Evolutionary conservation across 2,797 vertebrate genomes (phyloP).

Genomic region (Pseudochaenichthys georgianus): DNA sequence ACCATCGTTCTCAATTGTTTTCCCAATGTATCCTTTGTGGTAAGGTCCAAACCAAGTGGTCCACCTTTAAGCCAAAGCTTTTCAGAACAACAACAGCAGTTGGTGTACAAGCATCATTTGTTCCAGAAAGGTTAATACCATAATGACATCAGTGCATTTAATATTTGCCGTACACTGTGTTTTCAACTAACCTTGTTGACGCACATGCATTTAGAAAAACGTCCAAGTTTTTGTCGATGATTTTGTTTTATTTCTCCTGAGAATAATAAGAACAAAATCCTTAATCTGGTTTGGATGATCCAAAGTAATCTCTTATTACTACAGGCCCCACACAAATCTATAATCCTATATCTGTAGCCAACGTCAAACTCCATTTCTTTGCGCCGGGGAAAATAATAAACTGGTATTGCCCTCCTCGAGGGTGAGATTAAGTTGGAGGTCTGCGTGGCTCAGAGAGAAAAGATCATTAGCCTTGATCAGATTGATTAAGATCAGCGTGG

Average conservation of each 20-base stretch:
- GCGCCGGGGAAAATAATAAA: slow-evolving; percentile 11
- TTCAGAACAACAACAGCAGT: slow-evolving; percentile 24
- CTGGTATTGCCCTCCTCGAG: slow-evolving; percentile 45
- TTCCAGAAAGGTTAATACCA: slow-evolving; percentile 69
- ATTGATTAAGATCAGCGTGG: slow-evolving; percentile 68
- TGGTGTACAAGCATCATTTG: slow-evolving; percentile 42
- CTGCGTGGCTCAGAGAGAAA: slow-evolving; percentile 59
- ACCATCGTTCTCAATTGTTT: slow-evolving; percentile 9
- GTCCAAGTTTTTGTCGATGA: slow-evolving; percentile 38
- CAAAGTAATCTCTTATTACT: slow-evolving; percentile 79
- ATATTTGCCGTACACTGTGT: slow-evolving; percentile 38
- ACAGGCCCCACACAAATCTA: slow-evolving; percentile 69
- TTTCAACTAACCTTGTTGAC: slow-evolving; percentile 31
- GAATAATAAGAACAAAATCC: slow-evolving; percentile 69
- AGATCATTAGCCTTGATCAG: slow-evolving; percentile 78
- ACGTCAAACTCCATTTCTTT: slow-evolving; percentile 59
- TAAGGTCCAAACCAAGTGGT: slow-evolving; percentile 33
- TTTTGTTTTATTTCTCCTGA: slow-evolving; percentile 56
- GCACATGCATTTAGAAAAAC: slow-evolving; percentile 20
- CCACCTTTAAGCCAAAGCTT: slow-evolving; percentile 18
- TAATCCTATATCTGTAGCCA: slow-evolving; percentile 77
- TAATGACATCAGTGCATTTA: slow-evolving; percentile 53
- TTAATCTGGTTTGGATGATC: slow-evolving; percentile 82
- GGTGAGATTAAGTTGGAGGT: slow-evolving; percentile 69
- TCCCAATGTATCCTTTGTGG: slow-evolving; percentile 12